A percentile compares a stretch with the other conserved stretches of the same genome.
Evolutionary conservation across 2,113 vertebrate genomes (phyloP).

Genomic region (Malurus melanocephalus): DNA sequence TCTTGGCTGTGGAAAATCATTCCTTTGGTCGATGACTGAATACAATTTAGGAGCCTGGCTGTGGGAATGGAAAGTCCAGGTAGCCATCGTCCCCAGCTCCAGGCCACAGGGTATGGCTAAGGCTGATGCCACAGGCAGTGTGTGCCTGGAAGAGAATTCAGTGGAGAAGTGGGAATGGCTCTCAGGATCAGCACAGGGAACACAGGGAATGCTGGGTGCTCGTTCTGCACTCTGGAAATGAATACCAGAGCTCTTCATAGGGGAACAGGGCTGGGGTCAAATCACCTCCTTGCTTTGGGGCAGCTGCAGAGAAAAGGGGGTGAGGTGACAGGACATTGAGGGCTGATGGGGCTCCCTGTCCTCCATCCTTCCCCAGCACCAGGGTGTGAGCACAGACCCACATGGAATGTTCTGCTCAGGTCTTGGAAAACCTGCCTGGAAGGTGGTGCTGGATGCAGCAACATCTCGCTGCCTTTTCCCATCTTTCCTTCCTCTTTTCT

Average conservation of each 20-base stretch:
- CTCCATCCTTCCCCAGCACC: neutral
- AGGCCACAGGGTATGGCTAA: neutral
- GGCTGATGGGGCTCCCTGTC: neutral
- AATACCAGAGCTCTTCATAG: neutral
- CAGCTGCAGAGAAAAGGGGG: rapidly evolving
- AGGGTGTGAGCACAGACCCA: neutral
- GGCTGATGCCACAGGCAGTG: neutral
- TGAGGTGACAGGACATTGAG: neutral
- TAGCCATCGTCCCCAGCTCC: rapidly evolving
- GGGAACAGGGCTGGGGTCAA: neutral
- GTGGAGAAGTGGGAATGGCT: neutral
- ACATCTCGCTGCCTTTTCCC: neutral
- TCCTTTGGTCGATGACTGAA: neutral
- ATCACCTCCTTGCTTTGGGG: neutral
- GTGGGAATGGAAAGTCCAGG: too few species aligned
- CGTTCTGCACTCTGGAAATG: neutral
- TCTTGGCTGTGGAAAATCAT: neutral
- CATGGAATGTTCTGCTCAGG: neutral
- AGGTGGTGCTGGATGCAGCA: neutral
- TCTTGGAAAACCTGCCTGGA: neutral
- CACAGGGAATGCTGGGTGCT: neutral
- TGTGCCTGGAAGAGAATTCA: neutral
- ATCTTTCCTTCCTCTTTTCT: neutral
- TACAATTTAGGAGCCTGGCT: neutral
- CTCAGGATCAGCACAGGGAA: neutral